phyloP scores from a whole-genome alignment of 1,140 invertebrate species.

The Holotrichia oblita region DNA sequence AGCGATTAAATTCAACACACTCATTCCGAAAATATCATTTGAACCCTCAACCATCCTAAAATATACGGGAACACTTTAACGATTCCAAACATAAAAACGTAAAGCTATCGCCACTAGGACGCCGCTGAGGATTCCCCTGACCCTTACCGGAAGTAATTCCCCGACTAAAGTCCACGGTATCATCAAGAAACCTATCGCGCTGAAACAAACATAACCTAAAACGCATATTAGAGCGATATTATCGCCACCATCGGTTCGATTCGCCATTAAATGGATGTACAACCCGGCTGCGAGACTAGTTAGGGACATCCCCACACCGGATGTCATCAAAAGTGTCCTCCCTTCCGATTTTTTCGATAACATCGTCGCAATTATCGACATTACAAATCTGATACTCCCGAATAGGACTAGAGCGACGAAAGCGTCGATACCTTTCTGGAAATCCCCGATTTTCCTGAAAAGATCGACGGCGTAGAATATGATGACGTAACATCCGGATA shows the following conservation, averaged over 20 bases:
- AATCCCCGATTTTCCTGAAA: conserved; percentile 63
- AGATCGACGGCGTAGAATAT: conserved; percentile 75
- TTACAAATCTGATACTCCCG: conserved; percentile 64
- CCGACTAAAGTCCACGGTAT: conserved; percentile 73
- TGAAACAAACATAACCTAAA: conserved; percentile 65
- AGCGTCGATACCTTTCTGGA: conserved; percentile 61
- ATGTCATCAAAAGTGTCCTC: conserved; percentile 63
- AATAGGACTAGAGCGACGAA: conserved; percentile 64
- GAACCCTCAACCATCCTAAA: conserved; percentile 63
- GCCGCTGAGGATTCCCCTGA: conserved; percentile 65
- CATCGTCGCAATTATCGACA: conserved; percentile 63
- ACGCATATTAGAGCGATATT: conserved; percentile 63
- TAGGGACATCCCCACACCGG: conserved; percentile 66
- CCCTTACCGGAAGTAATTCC: conserved; percentile 64
- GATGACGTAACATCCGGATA: conserved; percentile 70
- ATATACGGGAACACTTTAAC: conserved; percentile 71
- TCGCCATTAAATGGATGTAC: conserved; percentile 61
- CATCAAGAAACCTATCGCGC: conserved; percentile 66
- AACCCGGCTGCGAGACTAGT: conserved; percentile 65
- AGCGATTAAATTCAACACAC: conserved; percentile 66
- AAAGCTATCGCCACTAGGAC: conserved; percentile 69
- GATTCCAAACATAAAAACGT: conserved; percentile 71
- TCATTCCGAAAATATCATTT: conserved; percentile 71
- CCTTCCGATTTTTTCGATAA: conserved; percentile 66
- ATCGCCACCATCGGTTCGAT: conserved; percentile 45